Percentiles rank a stretch among this genome's conserved stretches.
phyloP scores from a whole-genome alignment of 1,140 invertebrate species.

The Agrilus planipennis region DNA sequence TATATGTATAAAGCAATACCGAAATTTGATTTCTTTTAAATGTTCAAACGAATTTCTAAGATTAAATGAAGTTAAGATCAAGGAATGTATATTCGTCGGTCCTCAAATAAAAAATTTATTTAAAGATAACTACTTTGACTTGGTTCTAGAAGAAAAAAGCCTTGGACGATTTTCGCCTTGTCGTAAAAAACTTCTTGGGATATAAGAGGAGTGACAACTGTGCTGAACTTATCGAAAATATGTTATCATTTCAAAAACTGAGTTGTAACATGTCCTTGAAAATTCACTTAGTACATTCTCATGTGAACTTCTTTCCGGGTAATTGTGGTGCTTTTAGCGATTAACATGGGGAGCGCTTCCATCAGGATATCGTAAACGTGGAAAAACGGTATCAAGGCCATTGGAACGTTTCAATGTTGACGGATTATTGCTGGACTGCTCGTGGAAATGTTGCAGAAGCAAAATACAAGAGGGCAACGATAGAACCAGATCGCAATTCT shows the following conservation, averaged over 20 bases:
- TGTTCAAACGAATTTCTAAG: no score
- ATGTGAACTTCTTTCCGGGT: conserved; percentile 3
- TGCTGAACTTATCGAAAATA: not conserved
- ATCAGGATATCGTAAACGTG: conserved; percentile 1
- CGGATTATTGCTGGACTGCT: not conserved
- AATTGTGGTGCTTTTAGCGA: not conserved
- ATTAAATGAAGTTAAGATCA: no score
- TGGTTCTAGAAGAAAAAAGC: conserved; percentile 1
- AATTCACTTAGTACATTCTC: not conserved
- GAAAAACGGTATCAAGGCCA: no score
- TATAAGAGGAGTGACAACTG: conserved; percentile 1
- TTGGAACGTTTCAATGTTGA: not conserved
- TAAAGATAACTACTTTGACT: no score
- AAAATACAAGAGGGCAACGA: no score
- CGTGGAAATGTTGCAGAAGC: not conserved
- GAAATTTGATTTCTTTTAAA: no score
- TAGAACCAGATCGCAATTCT: no score
- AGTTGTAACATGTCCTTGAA: no score
- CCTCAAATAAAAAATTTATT: no score
- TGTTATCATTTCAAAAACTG: no score
- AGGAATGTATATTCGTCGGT: no score
- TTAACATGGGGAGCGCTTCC: conserved; percentile 2
- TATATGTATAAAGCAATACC: no score
- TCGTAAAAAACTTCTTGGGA: not conserved
- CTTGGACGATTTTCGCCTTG: not conserved